Evolutionary conservation across 2,113 vertebrate species (phyloP), one percentile per base, ranked within the genome.

Genomic region (Pelecanoides urinatrix): DNA sequence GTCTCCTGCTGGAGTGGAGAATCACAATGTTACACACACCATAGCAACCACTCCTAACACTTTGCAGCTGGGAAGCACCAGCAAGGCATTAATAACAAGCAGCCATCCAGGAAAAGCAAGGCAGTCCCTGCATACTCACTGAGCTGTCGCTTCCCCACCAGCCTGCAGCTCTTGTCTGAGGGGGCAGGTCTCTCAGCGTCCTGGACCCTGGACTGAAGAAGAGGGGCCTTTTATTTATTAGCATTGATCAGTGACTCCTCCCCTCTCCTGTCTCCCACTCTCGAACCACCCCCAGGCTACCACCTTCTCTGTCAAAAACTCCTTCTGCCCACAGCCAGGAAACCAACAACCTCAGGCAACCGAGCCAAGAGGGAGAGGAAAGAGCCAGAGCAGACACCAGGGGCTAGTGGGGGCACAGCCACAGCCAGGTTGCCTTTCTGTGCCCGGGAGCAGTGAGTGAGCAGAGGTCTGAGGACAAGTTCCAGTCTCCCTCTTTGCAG

Each of bases 161-260:
- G 79, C 75, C 89, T 73, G 82, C 21, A n/a, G 74, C 79, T 87
- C 77, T n/a, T 63, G 36, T 89, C 82, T 65, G 76, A 68, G 14
- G 44, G 47, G 71, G 38, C 80, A 93, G 88, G 44, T 91, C 71
- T 96, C 63, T 71, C 29, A 2, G 44, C 4, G 90, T 92, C 94
- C 86, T 87, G 59, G 10, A 88, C 84, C 70, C 55, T 59, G 55
- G n/a, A 72, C 67, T 7, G 77, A 82, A 92, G 56, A 86, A 93
- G 68, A 86, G 36, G 56, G 65, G 44, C 92, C 93, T 96, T 96
- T 96, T 97, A 98, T 97, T 95, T 95, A 96, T 77, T 44, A 96
- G 79, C 86, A 86, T 75, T 23, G 10, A 92, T 93, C 44, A 86
- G 71, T 90, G 88, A 92, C 97, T 96, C 97, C 97, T 96, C 97